Evolutionary conservation across 2,888 invertebrate species (phyloP), one percentile per base, ranked within the genome.

Genomic region (Tetranychus piercei): DNA sequence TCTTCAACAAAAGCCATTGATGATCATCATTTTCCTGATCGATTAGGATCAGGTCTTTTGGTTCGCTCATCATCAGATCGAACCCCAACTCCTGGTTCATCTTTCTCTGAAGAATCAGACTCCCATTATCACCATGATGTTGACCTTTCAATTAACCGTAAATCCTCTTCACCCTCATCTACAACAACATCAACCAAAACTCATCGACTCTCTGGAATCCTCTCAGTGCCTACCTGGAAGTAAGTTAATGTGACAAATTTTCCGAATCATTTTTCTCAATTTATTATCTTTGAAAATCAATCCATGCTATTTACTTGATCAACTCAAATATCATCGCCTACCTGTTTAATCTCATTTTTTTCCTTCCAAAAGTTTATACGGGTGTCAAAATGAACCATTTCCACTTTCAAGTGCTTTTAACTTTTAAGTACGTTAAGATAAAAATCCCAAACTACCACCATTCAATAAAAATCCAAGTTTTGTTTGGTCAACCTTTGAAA

Each of bases 71-170:
- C 55, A 15, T 55, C 55, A 15, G 55, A 55, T 55, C 55, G 55
- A 55, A 55, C 55, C 9, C 55, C 55, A 55, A 55, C 55, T 55
- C 55, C 55, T 55, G 55, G 55, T 15, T 55, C 55, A 55, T 55
- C 55, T 55, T 55, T 55, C 15, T 55, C 55, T 15, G 55, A 55
- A 55, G 55, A 55, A 55, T 55, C 55, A 66, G 66, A 73, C 43
- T 43, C 67, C 65, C 55, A 55, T 55, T 15, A 55, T 15, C 55
- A 55, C 3, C 55, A 55, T 55, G 55, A 55, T 55, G 55, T 55
- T 55, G 55, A 55, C 55, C 15, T 15, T 55, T 55, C 55, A 55
- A 55, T 55, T 55, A 9, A 55, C 15, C 55, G 55, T 15, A 55
- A 55, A 9, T 55, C 55, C 9, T 55, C 55, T 7, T 55, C 55